Conservation (phyloP, 2,797 vertebrate genomes). For the Anguilla megastoma region DNA sequence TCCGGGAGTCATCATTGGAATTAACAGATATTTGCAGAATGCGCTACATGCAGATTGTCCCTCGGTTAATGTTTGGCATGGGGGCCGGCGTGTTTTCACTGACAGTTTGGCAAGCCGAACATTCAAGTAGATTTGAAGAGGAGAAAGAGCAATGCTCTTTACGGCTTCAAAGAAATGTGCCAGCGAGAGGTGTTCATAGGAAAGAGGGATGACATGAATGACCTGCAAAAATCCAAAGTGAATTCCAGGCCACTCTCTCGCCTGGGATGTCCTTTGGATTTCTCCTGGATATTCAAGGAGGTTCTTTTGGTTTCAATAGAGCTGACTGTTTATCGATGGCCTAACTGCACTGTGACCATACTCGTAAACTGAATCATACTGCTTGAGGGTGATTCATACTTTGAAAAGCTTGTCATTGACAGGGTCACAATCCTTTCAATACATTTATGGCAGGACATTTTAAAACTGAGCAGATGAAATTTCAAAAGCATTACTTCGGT, state of each 20-base stretch:
- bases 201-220: background rate
- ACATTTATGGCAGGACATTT: background rate
- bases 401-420: background rate
- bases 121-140: background rate
- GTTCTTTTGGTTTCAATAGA: background rate
- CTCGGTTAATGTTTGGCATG: background rate
- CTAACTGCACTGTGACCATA: background rate
- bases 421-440: background rate
- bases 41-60: background rate
- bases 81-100: background rate
- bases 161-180: background rate
- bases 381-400: background rate
- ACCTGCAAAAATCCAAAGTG: background rate
- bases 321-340: background rate
- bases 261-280: background rate
- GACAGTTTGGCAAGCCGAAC: background rate
- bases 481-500: background rate
- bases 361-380: background rate
- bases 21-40: background rate
- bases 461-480: background rate
- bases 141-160: background rate
- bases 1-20: background rate
- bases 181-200: background rate
- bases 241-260: background rate
- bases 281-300: background rate